Evolutionary conservation across 1,140 invertebrate genomes (phyloP).

Genomic region (Aphelenchoides besseyi): DNA sequence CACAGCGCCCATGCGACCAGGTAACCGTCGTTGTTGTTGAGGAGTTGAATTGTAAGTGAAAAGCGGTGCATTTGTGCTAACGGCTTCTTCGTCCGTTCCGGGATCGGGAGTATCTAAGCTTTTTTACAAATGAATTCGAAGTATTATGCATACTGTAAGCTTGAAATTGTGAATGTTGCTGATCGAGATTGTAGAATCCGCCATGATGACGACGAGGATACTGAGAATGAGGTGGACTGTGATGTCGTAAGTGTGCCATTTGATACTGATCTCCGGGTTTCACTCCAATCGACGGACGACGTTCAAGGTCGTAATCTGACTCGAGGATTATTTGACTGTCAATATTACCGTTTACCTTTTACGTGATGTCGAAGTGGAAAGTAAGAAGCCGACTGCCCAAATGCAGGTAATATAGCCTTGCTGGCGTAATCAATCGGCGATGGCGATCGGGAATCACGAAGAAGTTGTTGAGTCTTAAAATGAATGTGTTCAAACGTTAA

Average conservation of each 20-base stretch:
- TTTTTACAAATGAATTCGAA: neutral
- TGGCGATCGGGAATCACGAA: slow-evolving; percentile 10
- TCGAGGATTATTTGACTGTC: neutral
- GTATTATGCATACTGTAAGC: slow-evolving; percentile 15
- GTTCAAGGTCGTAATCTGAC: slow-evolving; percentile 7
- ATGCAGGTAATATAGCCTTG: too few relatives aligned
- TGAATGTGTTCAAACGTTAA: too few relatives aligned
- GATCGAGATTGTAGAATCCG: slow-evolving; percentile 2
- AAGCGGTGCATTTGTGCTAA: neutral
- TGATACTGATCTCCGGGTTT: slow-evolving; percentile 22
- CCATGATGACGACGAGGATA: neutral
- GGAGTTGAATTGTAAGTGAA: slow-evolving; percentile 19
- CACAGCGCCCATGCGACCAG: neutral
- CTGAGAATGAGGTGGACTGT: neutral
- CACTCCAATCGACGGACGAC: neutral
- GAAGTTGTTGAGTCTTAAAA: slow-evolving; percentile 21
- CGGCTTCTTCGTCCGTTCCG: slow-evolving; percentile 4
- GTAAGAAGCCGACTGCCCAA: too few relatives aligned
- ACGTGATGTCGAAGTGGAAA: too few relatives aligned
- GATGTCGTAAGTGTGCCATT: slow-evolving; percentile 16
- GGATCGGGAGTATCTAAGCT: neutral
- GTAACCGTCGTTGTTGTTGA: slow-evolving; percentile 8
- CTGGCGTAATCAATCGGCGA: slow-evolving; percentile 7
- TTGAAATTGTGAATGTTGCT: neutral
- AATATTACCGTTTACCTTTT: too few relatives aligned